These are phyloP conservation scores for Solea solea DNA, from an alignment of 2,113 vertebrate genomes.

Conservation along the genomic window DNA sequence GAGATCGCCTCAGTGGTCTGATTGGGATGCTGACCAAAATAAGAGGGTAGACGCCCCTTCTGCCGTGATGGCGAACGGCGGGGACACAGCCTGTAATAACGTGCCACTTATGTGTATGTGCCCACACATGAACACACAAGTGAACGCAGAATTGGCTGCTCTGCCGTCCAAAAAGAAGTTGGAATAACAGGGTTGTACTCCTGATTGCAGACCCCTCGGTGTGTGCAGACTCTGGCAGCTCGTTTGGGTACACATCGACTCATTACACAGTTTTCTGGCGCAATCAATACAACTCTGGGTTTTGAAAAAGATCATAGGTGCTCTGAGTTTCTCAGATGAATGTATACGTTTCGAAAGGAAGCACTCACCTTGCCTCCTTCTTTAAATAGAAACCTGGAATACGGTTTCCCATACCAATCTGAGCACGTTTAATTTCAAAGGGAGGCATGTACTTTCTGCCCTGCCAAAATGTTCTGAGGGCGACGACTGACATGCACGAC, in stretches of 20 bases:
- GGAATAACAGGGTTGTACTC: slow-evolving; percentile 56
- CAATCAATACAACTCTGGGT: slow-evolving; percentile 58
- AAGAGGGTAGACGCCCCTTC: slow-evolving; percentile 40
- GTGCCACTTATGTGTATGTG: slow-evolving; percentile 22
- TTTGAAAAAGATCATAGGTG: slow-evolving; percentile 36
- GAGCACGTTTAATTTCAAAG: slow-evolving; percentile 1
- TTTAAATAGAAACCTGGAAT: slow-evolving; percentile 21
- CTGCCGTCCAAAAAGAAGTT: slow-evolving; percentile 44
- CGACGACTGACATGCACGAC: background rate
- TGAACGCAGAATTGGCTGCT: slow-evolving; percentile 18
- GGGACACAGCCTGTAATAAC: slow-evolving; percentile 51
- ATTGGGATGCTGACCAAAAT: slow-evolving; percentile 72
- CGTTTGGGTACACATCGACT: slow-evolving; percentile 28
- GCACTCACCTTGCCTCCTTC: background rate
- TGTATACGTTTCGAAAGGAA: slow-evolving; percentile 24
- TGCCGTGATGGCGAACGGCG: slow-evolving; percentile 31
- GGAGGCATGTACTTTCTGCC: background rate
- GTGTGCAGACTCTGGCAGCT: slow-evolving; percentile 26
- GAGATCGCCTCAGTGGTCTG: slow-evolving; percentile 49
- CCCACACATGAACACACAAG: slow-evolving; percentile 38
- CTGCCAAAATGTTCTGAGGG: background rate
- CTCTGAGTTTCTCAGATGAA: slow-evolving; percentile 18
- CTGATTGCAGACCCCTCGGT: slow-evolving; percentile 61
- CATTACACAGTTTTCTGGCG: slow-evolving; percentile 39
- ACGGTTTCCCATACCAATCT: background rate